A percentile compares a stretch with the other conserved stretches of the same genome.
phyloP scores from a whole-genome alignment of 2,888 invertebrate species.

The Taenaris catops region DNA sequence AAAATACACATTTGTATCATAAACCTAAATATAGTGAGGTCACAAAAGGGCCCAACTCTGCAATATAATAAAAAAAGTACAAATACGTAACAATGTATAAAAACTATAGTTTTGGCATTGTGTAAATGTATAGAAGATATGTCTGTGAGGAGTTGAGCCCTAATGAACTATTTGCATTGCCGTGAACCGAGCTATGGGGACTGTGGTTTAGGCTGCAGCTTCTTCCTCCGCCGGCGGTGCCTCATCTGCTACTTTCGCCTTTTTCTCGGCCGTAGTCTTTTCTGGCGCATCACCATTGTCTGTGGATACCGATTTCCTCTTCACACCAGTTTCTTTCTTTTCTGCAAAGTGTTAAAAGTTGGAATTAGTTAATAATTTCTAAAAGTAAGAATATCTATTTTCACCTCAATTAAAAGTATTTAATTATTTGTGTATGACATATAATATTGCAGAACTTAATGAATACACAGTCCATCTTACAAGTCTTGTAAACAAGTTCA shows the following conservation, averaged over 20 bases:
- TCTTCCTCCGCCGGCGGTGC: conserved; percentile 77
- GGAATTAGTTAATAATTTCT: too few relatives aligned
- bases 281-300: conserved; percentile 77
- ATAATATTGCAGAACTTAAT: too few relatives aligned
- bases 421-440: too few relatives aligned
- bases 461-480: too few relatives aligned
- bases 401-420: too few relatives aligned
- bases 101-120: conserved; percentile 53
- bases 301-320: conserved; percentile 84
- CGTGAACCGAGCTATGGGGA: conserved; percentile 36
- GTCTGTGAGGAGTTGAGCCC: conserved; percentile 60
- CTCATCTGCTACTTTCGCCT: conserved; percentile 84
- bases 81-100: conserved; percentile 45
- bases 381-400: too few relatives aligned
- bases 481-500: too few relatives aligned
- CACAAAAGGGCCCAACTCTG: conserved; percentile 70
- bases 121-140: conserved; percentile 47
- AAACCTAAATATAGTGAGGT: conserved; percentile 65
- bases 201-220: conserved; percentile 74
- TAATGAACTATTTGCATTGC: conserved; percentile 72
- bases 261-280: conserved; percentile 85
- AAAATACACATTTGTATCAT: conserved; percentile 63
- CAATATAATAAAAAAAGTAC: conserved; percentile 31
- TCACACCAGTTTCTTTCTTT: conserved; percentile 77
- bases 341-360: too few relatives aligned